Conservation (phyloP, 1,140 invertebrate genomes). For the Drosophila sp. region DNA sequence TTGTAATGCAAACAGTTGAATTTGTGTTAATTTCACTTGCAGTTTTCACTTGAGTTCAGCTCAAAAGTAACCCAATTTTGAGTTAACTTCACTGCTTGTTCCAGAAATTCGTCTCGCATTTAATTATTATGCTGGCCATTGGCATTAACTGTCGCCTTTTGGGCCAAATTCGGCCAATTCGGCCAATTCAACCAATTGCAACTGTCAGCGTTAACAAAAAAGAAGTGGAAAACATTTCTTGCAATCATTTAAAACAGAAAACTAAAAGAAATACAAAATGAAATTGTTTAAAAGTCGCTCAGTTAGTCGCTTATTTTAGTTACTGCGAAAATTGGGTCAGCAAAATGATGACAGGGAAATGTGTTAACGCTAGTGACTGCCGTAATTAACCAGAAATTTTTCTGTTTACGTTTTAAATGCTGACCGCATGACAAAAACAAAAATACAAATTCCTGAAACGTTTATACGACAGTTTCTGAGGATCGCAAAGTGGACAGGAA, state of each 20-base stretch:
- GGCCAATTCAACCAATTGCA: conserved; percentile 43
- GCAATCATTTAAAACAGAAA: conserved; percentile 22
- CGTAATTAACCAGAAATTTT: conserved; percentile 68
- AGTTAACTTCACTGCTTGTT: conserved; percentile 21
- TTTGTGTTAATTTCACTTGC: conserved; percentile 7
- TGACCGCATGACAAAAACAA: conserved; percentile 21
- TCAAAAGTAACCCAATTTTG: conserved; percentile 1
- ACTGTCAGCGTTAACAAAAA: conserved; percentile 45
- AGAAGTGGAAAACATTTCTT: conserved; percentile 35
- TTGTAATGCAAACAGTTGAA: not conserved
- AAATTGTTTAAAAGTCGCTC: conserved; percentile 38
- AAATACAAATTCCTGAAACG: conserved; percentile 20
- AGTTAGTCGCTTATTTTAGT: conserved; percentile 52
- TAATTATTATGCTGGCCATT: conserved; percentile 50
- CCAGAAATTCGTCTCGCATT: conserved; percentile 61
- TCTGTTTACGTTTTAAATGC: conserved; percentile 43
- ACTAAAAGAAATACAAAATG: conserved; percentile 39
- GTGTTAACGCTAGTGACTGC: conserved; percentile 71
- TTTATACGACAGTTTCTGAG: conserved; percentile 28
- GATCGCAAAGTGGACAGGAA: conserved; percentile 50
- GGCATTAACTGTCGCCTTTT: conserved; percentile 1
- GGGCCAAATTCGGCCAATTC: conserved; percentile 31
- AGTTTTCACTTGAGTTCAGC: not conserved
- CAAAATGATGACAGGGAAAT: conserved; percentile 73
- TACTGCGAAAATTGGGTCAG: conserved; percentile 64